Conservation (phyloP, 1,140 invertebrate genomes). For the Ceratina calcarata region DNA sequence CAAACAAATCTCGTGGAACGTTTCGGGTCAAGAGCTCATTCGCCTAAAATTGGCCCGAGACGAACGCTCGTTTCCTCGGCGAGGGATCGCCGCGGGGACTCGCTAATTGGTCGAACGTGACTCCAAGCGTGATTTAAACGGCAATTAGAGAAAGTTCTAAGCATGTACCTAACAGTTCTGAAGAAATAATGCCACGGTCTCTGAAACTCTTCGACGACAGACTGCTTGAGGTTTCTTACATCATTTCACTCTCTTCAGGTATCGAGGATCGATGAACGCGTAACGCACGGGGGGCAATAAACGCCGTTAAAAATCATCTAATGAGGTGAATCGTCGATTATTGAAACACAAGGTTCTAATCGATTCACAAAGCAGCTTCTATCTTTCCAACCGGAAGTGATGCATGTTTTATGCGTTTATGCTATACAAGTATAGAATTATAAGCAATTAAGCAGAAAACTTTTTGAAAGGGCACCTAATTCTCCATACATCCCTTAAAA, state of each 20-base stretch:
- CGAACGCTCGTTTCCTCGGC: neutral
- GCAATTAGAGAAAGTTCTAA: neutral
- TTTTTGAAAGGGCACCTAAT: no score
- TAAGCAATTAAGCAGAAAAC: no score
- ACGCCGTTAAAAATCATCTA: no score
- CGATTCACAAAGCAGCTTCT: no score
- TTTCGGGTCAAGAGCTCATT: constrained; percentile 21
- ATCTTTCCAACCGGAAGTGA: no score
- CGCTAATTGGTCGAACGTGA: neutral
- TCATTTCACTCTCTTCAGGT: neutral
- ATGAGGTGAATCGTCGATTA: no score
- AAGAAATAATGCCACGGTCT: neutral
- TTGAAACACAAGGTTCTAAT: no score
- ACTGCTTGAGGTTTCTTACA: neutral
- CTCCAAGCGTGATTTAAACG: neutral
- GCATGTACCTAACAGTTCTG: no score
- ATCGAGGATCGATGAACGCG: neutral
- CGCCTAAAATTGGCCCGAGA: constrained; percentile 18
- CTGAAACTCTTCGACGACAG: no score
- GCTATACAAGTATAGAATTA: no score
- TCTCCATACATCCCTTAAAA: no score
- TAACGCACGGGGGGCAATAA: neutral
- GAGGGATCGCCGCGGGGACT: neutral
- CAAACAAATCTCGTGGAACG: constrained; percentile 1
- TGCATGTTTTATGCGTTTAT: no score